A percentile compares a stretch with the other conserved stretches of the same genome.
Conservation (phyloP, 2,113 vertebrate species). For the Caracal caracal region DNA sequence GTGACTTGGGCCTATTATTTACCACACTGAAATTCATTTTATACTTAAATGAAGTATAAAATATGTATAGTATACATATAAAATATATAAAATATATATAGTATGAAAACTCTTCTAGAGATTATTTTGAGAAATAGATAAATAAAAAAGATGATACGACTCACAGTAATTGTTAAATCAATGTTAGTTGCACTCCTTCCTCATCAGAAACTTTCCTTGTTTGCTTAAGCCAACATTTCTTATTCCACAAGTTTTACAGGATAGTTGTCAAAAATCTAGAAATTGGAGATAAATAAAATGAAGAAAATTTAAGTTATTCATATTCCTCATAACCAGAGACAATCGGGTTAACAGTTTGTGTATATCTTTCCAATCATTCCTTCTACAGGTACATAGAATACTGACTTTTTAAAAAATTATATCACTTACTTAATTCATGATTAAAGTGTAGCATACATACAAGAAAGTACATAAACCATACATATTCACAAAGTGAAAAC, state of each 20-base stretch:
- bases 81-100: not conserved
- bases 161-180: not conserved
- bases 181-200: not conserved
- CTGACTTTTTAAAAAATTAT: not conserved
- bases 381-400: not conserved
- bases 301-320: conserved; percentile 13
- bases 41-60: not conserved
- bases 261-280: conserved; percentile 19
- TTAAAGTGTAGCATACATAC: not conserved
- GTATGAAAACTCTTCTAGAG: not conserved
- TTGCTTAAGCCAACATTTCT: conserved; percentile 22
- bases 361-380: not conserved
- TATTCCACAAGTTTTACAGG: not conserved
- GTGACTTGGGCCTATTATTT: not conserved
- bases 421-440: conserved; percentile 11
- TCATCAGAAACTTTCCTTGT: not conserved
- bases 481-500: not conserved
- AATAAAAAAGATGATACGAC: not conserved
- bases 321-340: not conserved
- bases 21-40: not conserved
- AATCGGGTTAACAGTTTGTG: not conserved
- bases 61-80: not conserved
- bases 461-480: not conserved
- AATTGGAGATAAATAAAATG: not conserved
- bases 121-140: not conserved